A percentile compares a stretch with the other conserved stretches of the same genome.
Conservation (phyloP, 2,888 invertebrate species). For the Neria commutata region DNA sequence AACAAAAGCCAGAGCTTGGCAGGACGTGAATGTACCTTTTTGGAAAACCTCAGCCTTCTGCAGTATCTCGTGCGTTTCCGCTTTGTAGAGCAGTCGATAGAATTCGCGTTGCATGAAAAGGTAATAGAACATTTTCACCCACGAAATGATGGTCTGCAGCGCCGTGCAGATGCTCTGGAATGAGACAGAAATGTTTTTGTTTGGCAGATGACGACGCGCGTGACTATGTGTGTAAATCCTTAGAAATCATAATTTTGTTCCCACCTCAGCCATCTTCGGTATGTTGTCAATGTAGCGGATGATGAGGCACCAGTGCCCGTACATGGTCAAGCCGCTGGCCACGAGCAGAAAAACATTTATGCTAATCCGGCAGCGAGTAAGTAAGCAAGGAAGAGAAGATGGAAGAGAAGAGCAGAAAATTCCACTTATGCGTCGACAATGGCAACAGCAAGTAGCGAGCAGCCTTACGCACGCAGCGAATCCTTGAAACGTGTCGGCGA, state of each 20-base stretch:
- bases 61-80: slow-evolving; percentile 41
- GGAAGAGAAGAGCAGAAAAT: neutral
- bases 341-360: slow-evolving; percentile 39
- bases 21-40: slow-evolving; percentile 28
- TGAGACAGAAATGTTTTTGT: slow-evolving; percentile 22
- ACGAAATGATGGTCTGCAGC: slow-evolving; percentile 37
- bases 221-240: neutral
- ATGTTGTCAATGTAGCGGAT: slow-evolving; percentile 36
- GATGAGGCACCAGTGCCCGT: slow-evolving; percentile 42
- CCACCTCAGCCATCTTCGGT: slow-evolving; percentile 43
- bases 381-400: neutral
- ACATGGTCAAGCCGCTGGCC: slow-evolving; percentile 36
- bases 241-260: no score
- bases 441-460: neutral
- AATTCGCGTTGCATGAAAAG: slow-evolving; percentile 41
- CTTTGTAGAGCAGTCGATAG: slow-evolving; percentile 35
- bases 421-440: neutral
- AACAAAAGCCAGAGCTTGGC: no score
- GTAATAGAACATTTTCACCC: slow-evolving; percentile 43
- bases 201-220: slow-evolving; percentile 12
- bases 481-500: slow-evolving; percentile 34
- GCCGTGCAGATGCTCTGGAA: slow-evolving; percentile 39
- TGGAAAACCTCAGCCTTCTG: slow-evolving; percentile 43
- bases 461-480: slow-evolving; percentile 37
- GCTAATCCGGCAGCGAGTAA: slow-evolving; percentile 22